Conservation (phyloP, 2,797 vertebrate species). For the Mormyrus hasselquistii region DNA sequence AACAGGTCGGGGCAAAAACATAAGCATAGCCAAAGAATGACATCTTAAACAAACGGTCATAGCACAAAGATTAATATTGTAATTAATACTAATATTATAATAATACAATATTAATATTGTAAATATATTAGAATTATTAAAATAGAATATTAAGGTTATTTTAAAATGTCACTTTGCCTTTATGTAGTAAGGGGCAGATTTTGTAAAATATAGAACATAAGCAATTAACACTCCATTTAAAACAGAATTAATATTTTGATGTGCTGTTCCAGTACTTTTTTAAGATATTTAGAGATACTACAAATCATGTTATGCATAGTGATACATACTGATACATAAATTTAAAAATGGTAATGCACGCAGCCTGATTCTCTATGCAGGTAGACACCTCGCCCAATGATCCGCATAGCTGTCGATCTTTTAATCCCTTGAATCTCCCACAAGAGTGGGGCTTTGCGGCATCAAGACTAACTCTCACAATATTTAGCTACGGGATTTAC, state of each 20-base stretch:
- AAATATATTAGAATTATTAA: background rate
- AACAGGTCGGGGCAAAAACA: background rate
- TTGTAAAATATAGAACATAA: background rate
- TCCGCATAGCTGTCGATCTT: slow-evolving; percentile 33
- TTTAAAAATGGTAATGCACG: background rate
- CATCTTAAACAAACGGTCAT: background rate
- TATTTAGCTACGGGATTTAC: slow-evolving; percentile 49
- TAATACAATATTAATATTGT: background rate
- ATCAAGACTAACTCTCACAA: slow-evolving; percentile 36
- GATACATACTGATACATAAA: background rate
- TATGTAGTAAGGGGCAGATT: background rate
- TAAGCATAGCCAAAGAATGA: background rate
- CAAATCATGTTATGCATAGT: background rate
- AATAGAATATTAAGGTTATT: background rate
- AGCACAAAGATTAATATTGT: background rate
- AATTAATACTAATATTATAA: no score
- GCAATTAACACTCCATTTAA: background rate
- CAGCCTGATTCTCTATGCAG: background rate
- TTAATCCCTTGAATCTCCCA: slow-evolving; percentile 36
- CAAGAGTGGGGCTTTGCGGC: slow-evolving; percentile 28
- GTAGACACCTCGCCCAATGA: slow-evolving; percentile 7
- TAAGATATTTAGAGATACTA: background rate
- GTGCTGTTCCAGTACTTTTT: background rate
- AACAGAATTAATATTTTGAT: background rate
- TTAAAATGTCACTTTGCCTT: background rate